These are phyloP conservation scores for Anabas testudineus DNA, from an alignment of 2,797 vertebrate species.

Conservation along the genomic window DNA sequence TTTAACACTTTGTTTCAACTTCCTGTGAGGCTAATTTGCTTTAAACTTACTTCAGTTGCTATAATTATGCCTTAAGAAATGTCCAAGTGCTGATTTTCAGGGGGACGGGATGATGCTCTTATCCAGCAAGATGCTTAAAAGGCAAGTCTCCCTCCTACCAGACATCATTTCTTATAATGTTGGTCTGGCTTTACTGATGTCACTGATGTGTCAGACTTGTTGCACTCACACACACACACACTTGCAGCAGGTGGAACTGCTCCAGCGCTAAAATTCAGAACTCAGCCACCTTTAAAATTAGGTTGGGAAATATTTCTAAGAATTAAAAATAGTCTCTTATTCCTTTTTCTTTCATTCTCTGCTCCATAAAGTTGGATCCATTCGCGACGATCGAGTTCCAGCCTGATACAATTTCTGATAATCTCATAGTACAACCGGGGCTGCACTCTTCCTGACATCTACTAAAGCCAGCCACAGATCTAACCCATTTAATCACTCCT, in stretches of 20 bases:
- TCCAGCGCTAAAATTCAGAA: slow-evolving; percentile 10
- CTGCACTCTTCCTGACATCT: slow-evolving; percentile 61
- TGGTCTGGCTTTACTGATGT: slow-evolving; percentile 27
- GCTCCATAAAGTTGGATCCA: slow-evolving; percentile 23
- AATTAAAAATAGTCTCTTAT: background rate
- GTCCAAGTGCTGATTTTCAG: slow-evolving; percentile 60
- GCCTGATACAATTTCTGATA: slow-evolving; percentile 56
- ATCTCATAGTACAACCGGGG: slow-evolving; percentile 59
- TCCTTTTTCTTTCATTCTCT: slow-evolving; percentile 8
- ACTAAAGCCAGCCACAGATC: slow-evolving; percentile 59
- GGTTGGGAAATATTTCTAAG: slow-evolving; percentile 6
- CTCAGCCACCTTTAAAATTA: slow-evolving; percentile 13
- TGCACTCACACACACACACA: slow-evolving; percentile 17
- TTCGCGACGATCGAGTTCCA: slow-evolving; percentile 39
- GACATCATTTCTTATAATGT: slow-evolving; percentile 29
- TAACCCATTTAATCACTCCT: slow-evolving; percentile 74
- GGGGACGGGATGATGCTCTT: slow-evolving; percentile 43
- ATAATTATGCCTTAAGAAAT: slow-evolving; percentile 78
- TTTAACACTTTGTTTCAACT: slow-evolving; percentile 87
- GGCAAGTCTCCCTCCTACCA: slow-evolving; percentile 21
- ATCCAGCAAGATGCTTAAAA: slow-evolving; percentile 36
- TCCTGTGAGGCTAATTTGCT: slow-evolving; percentile 82
- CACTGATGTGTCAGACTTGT: slow-evolving; percentile 34
- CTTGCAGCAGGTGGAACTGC: slow-evolving; percentile 8
- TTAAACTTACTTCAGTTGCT: slow-evolving; percentile 78